A percentile compares a stretch with the other conserved stretches of the same genome.
phyloP scores from a whole-genome alignment of 1,140 invertebrate species.

The Saxidomus purpurata region DNA sequence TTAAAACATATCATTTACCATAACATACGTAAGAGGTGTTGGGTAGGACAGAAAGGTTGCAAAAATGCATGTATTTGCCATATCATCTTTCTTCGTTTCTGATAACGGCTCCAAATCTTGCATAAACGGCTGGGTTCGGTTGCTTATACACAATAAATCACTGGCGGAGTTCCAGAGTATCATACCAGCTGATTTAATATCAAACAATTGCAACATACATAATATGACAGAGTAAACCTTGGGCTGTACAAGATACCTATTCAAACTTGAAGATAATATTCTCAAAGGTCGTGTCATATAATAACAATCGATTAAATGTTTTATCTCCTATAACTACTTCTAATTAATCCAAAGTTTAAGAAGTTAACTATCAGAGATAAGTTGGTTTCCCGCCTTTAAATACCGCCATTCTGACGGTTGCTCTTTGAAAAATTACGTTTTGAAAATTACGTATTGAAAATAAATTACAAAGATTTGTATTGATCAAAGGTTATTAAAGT shows the following conservation, averaged over 20 bases:
- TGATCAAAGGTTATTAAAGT: background rate
- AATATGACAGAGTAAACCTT: constrained; percentile 39
- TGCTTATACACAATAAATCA: constrained; percentile 9
- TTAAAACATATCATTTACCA: no score
- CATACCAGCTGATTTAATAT: background rate
- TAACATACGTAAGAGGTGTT: no score
- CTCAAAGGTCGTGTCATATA: constrained; percentile 40
- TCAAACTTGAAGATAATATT: constrained; percentile 29
- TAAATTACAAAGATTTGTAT: constrained; percentile 3
- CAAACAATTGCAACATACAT: background rate
- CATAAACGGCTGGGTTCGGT: background rate
- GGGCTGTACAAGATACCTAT: constrained; percentile 28
- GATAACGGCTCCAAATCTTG: background rate
- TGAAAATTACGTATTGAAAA: background rate
- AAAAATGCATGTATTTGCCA: background rate
- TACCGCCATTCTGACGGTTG: background rate
- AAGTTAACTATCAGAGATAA: background rate
- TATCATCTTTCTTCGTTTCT: background rate
- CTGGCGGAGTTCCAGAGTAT: constrained; percentile 30
- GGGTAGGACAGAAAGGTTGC: no score
- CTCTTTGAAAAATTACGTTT: background rate
- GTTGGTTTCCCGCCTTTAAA: constrained; percentile 11
- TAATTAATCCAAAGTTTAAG: constrained; percentile 66
- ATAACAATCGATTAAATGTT: constrained; percentile 28
- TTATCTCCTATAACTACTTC: background rate